These are phyloP conservation scores for Helicoverpa zea DNA, from an alignment of 1,140 invertebrate genomes.

Conservation along the genomic window DNA sequence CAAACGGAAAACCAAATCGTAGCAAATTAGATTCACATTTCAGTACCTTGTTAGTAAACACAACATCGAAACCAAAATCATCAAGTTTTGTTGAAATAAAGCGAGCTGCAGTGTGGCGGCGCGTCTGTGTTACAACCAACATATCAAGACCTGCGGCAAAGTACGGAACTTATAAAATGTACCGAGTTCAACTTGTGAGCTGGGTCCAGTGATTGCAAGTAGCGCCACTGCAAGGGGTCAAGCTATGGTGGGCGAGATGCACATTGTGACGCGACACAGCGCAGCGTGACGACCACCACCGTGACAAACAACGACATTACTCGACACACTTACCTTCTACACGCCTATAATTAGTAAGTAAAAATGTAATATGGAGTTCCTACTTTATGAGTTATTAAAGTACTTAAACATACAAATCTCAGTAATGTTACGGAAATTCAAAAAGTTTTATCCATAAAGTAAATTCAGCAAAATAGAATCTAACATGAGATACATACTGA, in stretches of 20 bases:
- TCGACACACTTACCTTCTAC: constrained; percentile 55
- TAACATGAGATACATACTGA: no score
- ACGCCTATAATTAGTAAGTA: background rate
- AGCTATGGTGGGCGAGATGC: constrained; percentile 25
- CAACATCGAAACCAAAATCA: background rate
- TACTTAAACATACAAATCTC: no score
- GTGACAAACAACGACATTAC: constrained; percentile 57
- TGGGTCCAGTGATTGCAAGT: background rate
- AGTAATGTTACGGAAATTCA: no score
- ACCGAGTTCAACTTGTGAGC: background rate
- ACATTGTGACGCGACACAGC: constrained; percentile 58
- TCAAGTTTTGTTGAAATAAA: constrained; percentile 1
- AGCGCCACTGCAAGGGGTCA: background rate
- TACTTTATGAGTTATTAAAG: no score
- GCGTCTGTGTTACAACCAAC: background rate
- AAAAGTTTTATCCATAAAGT: no score
- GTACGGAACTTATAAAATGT: background rate
- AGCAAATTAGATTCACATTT: no score
- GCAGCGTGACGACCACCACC: constrained; percentile 66
- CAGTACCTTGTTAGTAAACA: background rate
- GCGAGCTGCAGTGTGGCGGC: background rate
- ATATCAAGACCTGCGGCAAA: background rate
- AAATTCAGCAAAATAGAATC: no score
- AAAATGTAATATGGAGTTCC: no score
- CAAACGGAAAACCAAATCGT: no score